Conservation (phyloP, 2,113 vertebrate species). For the Heliornis fulica region DNA sequence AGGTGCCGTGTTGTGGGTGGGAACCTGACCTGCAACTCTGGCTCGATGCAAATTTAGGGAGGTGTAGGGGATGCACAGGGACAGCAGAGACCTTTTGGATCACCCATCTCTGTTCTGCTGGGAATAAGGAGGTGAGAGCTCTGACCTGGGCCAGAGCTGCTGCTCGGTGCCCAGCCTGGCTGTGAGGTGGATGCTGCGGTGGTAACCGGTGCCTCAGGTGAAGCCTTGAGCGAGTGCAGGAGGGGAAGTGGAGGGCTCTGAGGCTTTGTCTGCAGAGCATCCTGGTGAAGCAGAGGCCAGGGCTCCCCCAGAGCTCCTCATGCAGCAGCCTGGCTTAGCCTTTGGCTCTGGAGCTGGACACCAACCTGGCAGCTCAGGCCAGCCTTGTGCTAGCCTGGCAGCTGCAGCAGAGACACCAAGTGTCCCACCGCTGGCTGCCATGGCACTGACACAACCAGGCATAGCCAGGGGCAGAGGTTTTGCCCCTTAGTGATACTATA, state of each 20-base stretch:
- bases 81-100: neutral
- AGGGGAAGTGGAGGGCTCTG: rapidly evolving
- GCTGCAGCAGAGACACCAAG: no score
- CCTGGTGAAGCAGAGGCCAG: neutral
- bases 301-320: neutral
- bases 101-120: neutral
- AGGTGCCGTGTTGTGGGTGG: neutral
- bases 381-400: no score
- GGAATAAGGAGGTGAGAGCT: rapidly evolving
- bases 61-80: rapidly evolving
- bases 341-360: no score
- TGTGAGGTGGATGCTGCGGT: neutral
- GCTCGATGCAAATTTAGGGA: rapidly evolving
- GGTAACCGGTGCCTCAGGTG: neutral
- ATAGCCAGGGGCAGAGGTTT: no score
- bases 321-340: neutral
- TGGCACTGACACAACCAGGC: no score
- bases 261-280: neutral
- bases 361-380: no score
- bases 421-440: no score
- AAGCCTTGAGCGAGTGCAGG: rapidly evolving
- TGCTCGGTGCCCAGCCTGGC: neutral
- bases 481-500: no score
- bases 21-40: rapidly evolving
- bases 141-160: neutral